Conservation (phyloP, 2,888 invertebrate species). For the Watsonalla cultraria region DNA sequence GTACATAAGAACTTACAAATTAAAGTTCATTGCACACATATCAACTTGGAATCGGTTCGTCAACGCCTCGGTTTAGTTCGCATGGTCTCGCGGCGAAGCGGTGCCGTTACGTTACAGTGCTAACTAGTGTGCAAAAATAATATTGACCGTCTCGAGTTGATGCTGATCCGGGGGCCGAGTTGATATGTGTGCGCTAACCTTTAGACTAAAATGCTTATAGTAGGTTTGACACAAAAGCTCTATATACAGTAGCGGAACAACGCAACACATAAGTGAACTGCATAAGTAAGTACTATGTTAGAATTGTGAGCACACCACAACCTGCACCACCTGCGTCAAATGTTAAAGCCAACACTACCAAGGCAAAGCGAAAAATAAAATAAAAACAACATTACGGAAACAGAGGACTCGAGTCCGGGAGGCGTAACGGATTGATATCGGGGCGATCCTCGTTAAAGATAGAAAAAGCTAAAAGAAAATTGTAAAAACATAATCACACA, state of each 20-base stretch:
- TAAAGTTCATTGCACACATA: constrained; percentile 4
- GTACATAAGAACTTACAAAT: constrained; percentile 25
- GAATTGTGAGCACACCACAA: constrained; percentile 74
- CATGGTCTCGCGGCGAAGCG: too few species aligned
- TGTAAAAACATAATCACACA: constrained; percentile 64
- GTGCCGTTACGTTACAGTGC: too few species aligned
- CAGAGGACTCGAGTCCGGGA: constrained; percentile 74
- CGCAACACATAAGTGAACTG: constrained; percentile 63
- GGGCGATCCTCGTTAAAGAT: constrained; percentile 39
- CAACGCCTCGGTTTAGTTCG: too few species aligned
- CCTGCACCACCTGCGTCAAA: constrained; percentile 66
- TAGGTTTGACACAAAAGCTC: constrained; percentile 37
- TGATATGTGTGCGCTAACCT: too few species aligned
- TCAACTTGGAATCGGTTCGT: too few species aligned
- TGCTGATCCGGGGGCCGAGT: too few species aligned
- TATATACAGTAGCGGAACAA: constrained; percentile 55
- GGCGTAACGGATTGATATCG: constrained; percentile 51
- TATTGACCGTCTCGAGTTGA: too few species aligned
- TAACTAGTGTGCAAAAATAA: too few species aligned
- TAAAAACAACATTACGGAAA: constrained; percentile 74
- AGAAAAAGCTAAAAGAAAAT: constrained; percentile 65
- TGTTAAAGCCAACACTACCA: constrained; percentile 76
- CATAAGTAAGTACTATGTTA: constrained; percentile 53
- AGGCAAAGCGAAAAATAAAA: constrained; percentile 73
- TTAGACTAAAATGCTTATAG: background rate